phyloP scores from a whole-genome alignment of 2,797 vertebrate species.

The Enteromius thamalakanensis region DNA sequence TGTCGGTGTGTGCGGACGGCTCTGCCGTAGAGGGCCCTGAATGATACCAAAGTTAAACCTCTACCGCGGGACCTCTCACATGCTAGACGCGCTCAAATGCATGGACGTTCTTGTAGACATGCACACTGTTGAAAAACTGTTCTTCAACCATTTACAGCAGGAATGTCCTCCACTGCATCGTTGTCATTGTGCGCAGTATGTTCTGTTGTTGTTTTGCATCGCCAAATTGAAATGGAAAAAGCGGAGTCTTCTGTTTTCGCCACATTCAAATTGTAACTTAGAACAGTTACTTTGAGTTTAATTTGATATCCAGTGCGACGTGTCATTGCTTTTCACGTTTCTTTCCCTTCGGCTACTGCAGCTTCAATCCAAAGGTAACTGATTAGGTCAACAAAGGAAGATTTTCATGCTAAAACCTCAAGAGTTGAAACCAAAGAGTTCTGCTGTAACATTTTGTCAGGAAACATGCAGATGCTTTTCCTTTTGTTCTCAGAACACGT shows the following conservation, averaged over 20 bases:
- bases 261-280: background rate
- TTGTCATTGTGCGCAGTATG: conserved; percentile 19
- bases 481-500: conserved; percentile 37
- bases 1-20: conserved; percentile 61
- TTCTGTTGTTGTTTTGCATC: conserved; percentile 14
- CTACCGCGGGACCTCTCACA: conserved; percentile 61
- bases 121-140: conserved; percentile 42
- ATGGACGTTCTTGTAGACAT: conserved; percentile 61
- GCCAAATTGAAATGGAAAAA: background rate
- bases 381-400: conserved; percentile 75
- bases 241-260: background rate
- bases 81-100: conserved; percentile 44
- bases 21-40: conserved; percentile 68
- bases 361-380: conserved; percentile 83
- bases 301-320: background rate
- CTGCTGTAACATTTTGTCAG: conserved; percentile 62
- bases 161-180: conserved; percentile 12
- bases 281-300: background rate
- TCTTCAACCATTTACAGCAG: conserved; percentile 22
- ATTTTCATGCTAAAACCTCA: conserved; percentile 80
- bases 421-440: conserved; percentile 85
- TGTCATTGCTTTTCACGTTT: background rate
- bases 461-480: conserved; percentile 44
- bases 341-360: conserved; percentile 73
- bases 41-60: conserved; percentile 79